These are phyloP conservation scores for Lamellibrachia luymesi DNA, from an alignment of 1,140 invertebrate genomes.

Conservation along the genomic window DNA sequence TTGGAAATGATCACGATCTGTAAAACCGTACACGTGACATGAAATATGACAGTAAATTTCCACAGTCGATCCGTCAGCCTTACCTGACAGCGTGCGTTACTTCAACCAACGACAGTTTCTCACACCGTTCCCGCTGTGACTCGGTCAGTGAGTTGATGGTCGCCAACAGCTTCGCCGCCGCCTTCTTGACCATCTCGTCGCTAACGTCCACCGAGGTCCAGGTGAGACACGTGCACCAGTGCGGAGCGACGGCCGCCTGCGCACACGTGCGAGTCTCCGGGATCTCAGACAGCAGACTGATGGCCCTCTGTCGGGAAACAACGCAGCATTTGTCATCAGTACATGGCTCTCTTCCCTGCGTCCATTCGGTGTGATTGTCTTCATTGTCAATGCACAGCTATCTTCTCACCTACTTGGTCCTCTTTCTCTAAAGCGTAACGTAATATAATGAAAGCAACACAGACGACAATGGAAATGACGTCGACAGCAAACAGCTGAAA, in stretches of 20 bases:
- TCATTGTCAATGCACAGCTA: too few species aligned
- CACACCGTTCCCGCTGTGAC: constrained; percentile 65
- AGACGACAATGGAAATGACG: too few species aligned
- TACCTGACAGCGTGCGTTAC: constrained; percentile 59
- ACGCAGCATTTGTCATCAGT: not conserved
- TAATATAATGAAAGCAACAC: too few species aligned
- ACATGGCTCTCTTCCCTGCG: too few species aligned
- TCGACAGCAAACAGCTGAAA: too few species aligned
- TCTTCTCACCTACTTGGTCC: too few species aligned
- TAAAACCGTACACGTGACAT: too few species aligned
- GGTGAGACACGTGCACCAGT: constrained; percentile 89
- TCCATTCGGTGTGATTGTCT: too few species aligned
- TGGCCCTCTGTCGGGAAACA: constrained; percentile 39
- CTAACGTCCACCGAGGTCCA: constrained; percentile 65
- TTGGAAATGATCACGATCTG: too few species aligned
- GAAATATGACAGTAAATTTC: too few species aligned
- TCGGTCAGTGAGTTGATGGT: constrained; percentile 68
- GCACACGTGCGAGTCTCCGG: constrained; percentile 72
- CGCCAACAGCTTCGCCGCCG: constrained; percentile 63
- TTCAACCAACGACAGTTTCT: constrained; percentile 61
- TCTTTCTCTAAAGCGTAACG: too few species aligned
- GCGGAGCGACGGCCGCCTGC: constrained; percentile 84
- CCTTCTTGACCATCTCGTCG: constrained; percentile 54
- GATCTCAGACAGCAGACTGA: constrained; percentile 67
- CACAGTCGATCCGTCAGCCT: not conserved